Evolutionary conservation across 2,888 invertebrate species (phyloP).

Genomic region (Drosophila yooni): DNA sequence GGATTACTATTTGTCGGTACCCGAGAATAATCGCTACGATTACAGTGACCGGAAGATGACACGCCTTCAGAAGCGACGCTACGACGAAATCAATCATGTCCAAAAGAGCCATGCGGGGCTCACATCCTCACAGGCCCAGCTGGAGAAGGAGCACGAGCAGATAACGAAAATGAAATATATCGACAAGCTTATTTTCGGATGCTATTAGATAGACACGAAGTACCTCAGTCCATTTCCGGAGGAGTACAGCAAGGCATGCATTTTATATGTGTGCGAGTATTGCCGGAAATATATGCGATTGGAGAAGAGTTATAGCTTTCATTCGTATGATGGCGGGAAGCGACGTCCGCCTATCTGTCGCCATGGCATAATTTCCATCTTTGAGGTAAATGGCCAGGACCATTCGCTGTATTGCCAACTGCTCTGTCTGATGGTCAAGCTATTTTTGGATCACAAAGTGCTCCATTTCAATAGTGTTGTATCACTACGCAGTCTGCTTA

Average conservation of each 20-base stretch:
- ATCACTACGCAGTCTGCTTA: conserved; percentile 85
- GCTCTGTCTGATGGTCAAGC: conserved; percentile 96
- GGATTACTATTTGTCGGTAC: conserved; percentile 65
- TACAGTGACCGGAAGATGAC: conserved; percentile 95
- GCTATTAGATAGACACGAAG: conserved; percentile 99
- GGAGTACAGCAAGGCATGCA: conserved; percentile 95
- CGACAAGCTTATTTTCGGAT: conserved; percentile 92
- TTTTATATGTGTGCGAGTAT: conserved; percentile 98
- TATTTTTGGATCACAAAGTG: conserved; percentile 99
- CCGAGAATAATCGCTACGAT: conserved; percentile 83
- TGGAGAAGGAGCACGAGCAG: conserved; percentile 97
- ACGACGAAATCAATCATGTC: conserved; percentile 99
- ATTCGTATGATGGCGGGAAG: conserved; percentile 93
- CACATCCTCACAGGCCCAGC: conserved; percentile 98
- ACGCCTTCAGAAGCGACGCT: conserved; percentile 98
- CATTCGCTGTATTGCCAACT: conserved; percentile 99
- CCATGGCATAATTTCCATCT: conserved; percentile 97
- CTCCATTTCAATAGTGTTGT: too few species aligned
- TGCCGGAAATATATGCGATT: conserved; percentile 98
- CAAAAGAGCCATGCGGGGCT: conserved; percentile 98
- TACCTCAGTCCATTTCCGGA: conserved; percentile 99
- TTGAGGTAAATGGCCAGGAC: conserved; percentile 99
- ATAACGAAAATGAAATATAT: conserved; percentile 88
- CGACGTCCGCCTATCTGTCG: conserved; percentile 98
- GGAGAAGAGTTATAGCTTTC: conserved; percentile 94